Base-by-base conservation (phyloP, 2,888 invertebrate genomes). In the Mesorhabditis sp. region DNA sequence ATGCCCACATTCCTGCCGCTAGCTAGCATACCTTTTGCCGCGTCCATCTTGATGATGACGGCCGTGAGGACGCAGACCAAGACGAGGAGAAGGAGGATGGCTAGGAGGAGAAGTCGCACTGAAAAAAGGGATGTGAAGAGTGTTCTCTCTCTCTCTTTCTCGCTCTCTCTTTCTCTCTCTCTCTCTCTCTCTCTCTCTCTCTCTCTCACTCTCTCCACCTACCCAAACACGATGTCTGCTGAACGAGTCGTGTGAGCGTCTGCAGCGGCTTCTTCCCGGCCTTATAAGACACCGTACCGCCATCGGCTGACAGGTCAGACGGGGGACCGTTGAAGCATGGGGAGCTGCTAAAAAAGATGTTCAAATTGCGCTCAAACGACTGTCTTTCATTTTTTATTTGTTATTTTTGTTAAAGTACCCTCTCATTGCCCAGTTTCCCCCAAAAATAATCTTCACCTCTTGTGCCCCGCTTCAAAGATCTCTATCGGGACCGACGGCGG, bases 321-420 rank as follows among this genome's bases (percentile, higher is more conserved):
- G 74, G 69, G 6, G 76, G 72, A 4, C 70, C 70, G 45, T 78
- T 77, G 74, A 79, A 79, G 58, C 77, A 78, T 5, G 79, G 79
- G 6, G 77, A 78, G 28, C 74, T 72, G 63, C 78, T 79, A 74
- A 58, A 72, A 41, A 43, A 15, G n/a, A 28, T 15, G 10, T 63
- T 13, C 7, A 13, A 50, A 10, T 50, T n/a, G 1, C n/a, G 7
- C 7, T 2, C 7, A 13, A 50, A n/a, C 58, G n/a, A 13, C 58
- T 2, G 1, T 50, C 58, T 50, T 13, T 50, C 58, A n/a, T n/a
- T 50, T 50, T 50, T 50, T 50, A 50, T 50, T 50, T 50, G n/a
- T 28, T 28, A 28, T 28, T 28, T 28, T 28, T 2, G 2, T 28
- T 28, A 28, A 28, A 28, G 28, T 28, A 28, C 28, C 2, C 10